Conservation (phyloP, 23 tunicate species). For the Botrylloides violaceus region DNA sequence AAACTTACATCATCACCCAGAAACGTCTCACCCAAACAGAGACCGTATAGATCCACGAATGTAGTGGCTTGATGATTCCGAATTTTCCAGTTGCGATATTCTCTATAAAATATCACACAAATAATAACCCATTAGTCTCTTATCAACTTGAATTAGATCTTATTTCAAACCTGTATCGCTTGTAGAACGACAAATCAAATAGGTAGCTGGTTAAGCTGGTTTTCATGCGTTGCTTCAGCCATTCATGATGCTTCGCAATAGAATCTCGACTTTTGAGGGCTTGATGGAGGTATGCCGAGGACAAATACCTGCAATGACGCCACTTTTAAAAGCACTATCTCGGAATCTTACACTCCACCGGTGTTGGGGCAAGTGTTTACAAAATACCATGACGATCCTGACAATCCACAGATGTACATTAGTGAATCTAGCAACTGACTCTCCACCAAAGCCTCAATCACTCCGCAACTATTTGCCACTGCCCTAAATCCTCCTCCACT, state of each 20-base stretch:
- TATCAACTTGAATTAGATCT: neutral
- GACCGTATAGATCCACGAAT: slow-evolving; percentile 34
- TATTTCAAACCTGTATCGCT: slow-evolving; percentile 18
- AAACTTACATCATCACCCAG: slow-evolving; percentile 18
- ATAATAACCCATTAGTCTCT: neutral
- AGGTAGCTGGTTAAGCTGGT: neutral
- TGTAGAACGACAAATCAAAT: slow-evolving; percentile 10
- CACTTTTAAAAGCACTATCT: no score
- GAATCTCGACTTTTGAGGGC: neutral
- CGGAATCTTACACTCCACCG: no score
- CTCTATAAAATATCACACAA: slow-evolving; percentile 1
- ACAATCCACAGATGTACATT: slow-evolving; percentile 33
- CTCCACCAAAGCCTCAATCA: slow-evolving; percentile 35
- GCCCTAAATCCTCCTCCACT: slow-evolving; percentile 56
- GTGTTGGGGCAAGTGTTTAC: no score
- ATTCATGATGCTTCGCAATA: slow-evolving; percentile 28
- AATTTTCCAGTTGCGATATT: slow-evolving; percentile 18
- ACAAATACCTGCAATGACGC: slow-evolving; percentile 24
- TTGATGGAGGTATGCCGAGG: slow-evolving; percentile 1
- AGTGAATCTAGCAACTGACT: slow-evolving; percentile 32
- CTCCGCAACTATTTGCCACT: slow-evolving; percentile 23
- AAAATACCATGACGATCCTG: slow-evolving; percentile 53
- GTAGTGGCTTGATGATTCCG: slow-evolving; percentile 19
- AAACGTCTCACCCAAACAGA: slow-evolving; percentile 22
- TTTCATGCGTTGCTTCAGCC: slow-evolving; percentile 12